Conservation (phyloP, 2,888 invertebrate species). For the Priocnemis perturbator region DNA sequence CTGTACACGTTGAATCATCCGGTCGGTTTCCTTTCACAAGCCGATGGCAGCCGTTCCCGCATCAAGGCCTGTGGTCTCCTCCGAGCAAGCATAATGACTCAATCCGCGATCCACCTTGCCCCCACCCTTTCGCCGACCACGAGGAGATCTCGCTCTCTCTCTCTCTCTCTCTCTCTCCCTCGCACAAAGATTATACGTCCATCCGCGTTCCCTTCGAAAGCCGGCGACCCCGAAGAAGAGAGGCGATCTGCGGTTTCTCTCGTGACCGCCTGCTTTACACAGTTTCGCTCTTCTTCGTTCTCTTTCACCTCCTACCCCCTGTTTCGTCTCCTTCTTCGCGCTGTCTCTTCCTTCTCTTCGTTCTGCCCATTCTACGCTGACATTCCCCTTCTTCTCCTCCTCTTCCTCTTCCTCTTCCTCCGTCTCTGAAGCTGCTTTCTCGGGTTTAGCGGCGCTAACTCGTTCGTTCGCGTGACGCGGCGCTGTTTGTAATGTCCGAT, state of each 20-base stretch:
- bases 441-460: slow-evolving; percentile 48
- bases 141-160: slow-evolving; percentile 51
- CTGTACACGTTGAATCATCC: slow-evolving; percentile 67
- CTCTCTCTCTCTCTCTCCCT: slow-evolving; percentile 32
- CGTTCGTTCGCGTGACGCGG: slow-evolving; percentile 56
- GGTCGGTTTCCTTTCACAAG: slow-evolving; percentile 72
- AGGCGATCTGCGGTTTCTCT: slow-evolving; percentile 60
- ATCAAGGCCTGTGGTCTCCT: slow-evolving; percentile 72
- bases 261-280: slow-evolving; percentile 42
- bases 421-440: slow-evolving; percentile 13
- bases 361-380: neutral
- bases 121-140: slow-evolving; percentile 56
- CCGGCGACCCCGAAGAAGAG: slow-evolving; percentile 53
- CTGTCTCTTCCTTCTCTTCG: slow-evolving; percentile 14
- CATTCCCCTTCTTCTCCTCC: slow-evolving; percentile 13
- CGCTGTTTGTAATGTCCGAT: slow-evolving; percentile 51
- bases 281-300: slow-evolving; percentile 13
- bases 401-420: slow-evolving; percentile 12
- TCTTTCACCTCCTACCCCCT: slow-evolving; percentile 13
- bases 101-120: slow-evolving; percentile 74
- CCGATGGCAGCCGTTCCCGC: slow-evolving; percentile 69
- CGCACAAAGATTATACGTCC: slow-evolving; percentile 64
- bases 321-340: slow-evolving; percentile 20
- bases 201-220: slow-evolving; percentile 53
- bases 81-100: slow-evolving; percentile 74